Evolutionary conservation across 2,888 invertebrate genomes (phyloP).

Genomic region (Dugesia japonica): DNA sequence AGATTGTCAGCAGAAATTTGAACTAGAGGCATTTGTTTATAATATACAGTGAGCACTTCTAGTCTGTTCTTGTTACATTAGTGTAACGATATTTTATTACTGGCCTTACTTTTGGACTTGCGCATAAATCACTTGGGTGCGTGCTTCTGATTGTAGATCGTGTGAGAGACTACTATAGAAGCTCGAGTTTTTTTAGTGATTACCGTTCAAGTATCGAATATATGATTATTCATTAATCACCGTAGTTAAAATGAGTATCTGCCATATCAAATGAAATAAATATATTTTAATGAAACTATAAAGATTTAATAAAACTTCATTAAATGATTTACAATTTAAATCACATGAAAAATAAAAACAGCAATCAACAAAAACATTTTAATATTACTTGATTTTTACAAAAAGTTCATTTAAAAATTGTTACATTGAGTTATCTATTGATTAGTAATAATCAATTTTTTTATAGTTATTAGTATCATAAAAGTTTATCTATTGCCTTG

Average conservation of each 20-base stretch:
- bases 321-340: too few species aligned
- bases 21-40: conserved; percentile 16
- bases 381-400: too few species aligned
- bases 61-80: conserved; percentile 8
- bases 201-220: not conserved
- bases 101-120: conserved; percentile 8
- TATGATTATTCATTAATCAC: not conserved
- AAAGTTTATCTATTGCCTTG: too few species aligned
- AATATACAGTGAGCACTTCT: conserved; percentile 3
- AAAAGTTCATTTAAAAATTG: too few species aligned
- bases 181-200: conserved; percentile 17
- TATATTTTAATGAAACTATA: too few species aligned
- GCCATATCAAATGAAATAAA: too few species aligned
- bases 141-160: conserved; percentile 11
- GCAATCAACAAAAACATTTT: too few species aligned
- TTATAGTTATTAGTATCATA: too few species aligned
- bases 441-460: too few species aligned
- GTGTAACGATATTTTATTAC: conserved; percentile 20
- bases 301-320: too few species aligned
- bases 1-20: conserved; percentile 20
- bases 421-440: too few species aligned
- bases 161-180: conserved; percentile 1
- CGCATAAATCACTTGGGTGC: conserved; percentile 11
- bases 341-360: too few species aligned
- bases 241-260: not conserved